These are phyloP conservation scores for Diadema setosum DNA, from an alignment of 35 echinoderm and acorn worm species.

Conservation along the genomic window DNA sequence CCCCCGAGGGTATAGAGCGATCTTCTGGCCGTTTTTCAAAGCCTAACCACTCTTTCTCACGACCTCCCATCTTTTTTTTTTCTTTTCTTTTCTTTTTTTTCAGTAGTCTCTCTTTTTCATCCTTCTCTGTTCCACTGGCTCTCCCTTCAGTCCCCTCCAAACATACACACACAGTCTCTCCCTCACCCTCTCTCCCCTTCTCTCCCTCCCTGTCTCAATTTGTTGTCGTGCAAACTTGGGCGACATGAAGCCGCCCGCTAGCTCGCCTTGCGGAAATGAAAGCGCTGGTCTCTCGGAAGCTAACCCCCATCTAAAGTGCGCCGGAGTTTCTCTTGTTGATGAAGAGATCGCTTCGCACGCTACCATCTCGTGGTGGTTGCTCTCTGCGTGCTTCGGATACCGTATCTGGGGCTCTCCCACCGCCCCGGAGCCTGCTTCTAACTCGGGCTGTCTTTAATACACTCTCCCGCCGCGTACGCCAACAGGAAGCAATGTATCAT, in stretches of 20 bases:
- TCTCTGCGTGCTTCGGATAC: neutral
- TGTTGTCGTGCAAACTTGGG: neutral
- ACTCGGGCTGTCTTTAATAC: neutral
- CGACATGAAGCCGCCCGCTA: slow-evolving; percentile 1
- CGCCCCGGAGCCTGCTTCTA: neutral
- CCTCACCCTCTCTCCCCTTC: neutral
- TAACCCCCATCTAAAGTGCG: slow-evolving; percentile 18
- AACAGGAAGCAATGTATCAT: slow-evolving; percentile 29
- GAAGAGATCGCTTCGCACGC: neutral
- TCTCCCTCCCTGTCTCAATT: neutral
- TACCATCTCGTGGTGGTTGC: slow-evolving; percentile 13
- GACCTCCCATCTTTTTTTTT: neutral
- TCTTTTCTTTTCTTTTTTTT: neutral
- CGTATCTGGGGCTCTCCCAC: neutral
- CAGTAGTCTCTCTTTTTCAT: no score
- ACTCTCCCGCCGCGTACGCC: neutral
- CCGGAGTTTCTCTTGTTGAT: neutral
- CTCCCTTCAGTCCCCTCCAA: no score
- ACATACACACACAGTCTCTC: no score
- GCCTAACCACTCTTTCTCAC: neutral
- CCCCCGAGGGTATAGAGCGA: neutral
- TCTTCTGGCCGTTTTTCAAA: neutral
- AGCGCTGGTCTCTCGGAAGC: slow-evolving; percentile 4
- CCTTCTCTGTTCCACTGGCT: no score
- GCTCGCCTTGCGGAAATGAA: slow-evolving; percentile 24